A percentile compares a stretch with the other conserved stretches of the same genome.
Conservation (phyloP, 2,113 vertebrate species). For the Columbina picui region DNA sequence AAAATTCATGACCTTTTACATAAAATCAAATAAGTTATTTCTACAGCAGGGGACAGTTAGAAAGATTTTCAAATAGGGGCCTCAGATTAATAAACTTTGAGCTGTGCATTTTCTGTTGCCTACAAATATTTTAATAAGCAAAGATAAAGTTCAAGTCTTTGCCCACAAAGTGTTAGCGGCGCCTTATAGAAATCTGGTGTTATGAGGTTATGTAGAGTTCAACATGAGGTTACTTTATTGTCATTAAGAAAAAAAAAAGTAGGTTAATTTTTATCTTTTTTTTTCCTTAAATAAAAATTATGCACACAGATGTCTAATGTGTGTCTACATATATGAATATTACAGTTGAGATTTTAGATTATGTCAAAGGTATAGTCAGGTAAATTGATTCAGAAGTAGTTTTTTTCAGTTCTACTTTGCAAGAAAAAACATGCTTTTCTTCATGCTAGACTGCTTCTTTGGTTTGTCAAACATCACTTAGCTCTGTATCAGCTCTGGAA, state of each 20-base stretch:
- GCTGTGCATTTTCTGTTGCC: neutral
- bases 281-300: neutral
- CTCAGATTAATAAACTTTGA: slow-evolving; percentile 47
- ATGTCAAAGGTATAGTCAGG: neutral
- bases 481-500: neutral
- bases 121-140: slow-evolving; percentile 66
- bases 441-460: neutral
- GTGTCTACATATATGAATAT: neutral
- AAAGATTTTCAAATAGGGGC: neutral
- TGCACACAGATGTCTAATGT: neutral
- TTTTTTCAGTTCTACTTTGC: neutral
- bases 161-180: neutral
- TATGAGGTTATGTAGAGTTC: slow-evolving; percentile 27
- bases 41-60: neutral
- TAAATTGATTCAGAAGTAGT: neutral
- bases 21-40: slow-evolving; percentile 36
- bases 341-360: neutral
- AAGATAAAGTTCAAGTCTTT: slow-evolving; percentile 50
- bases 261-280: neutral
- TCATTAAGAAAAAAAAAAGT: neutral
- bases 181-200: neutral
- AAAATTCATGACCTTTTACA: slow-evolving; percentile 45
- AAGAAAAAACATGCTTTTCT: neutral
- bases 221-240: neutral
- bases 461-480: neutral